These are phyloP conservation scores for Nesogale talazaci DNA, from an alignment of 2,113 vertebrate genomes.

Conservation along the genomic window DNA sequence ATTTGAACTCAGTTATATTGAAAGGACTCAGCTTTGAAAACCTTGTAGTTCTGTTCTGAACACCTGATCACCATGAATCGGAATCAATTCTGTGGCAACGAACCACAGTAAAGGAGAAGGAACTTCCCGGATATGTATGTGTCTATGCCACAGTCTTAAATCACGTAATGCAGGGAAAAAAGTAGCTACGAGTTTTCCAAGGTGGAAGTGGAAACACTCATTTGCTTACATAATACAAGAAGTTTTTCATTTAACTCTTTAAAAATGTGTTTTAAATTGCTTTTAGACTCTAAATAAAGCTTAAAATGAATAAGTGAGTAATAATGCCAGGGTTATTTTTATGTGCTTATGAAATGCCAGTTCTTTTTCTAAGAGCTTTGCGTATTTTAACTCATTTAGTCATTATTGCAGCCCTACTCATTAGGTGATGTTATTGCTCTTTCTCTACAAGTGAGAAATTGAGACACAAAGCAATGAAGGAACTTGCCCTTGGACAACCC, in stretches of 20 bases:
- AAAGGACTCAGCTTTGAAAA: background rate
- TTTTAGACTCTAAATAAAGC: background rate
- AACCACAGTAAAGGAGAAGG: background rate
- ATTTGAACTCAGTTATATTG: background rate
- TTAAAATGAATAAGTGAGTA: background rate
- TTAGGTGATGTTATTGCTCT: background rate
- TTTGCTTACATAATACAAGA: background rate
- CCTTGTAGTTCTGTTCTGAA: background rate
- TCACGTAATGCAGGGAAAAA: background rate
- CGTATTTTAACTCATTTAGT: background rate
- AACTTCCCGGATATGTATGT: background rate
- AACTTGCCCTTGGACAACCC: background rate
- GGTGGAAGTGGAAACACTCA: constrained; percentile 16
- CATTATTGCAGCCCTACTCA: background rate
- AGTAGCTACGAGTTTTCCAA: background rate
- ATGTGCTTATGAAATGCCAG: background rate
- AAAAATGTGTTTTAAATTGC: background rate
- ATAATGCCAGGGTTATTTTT: background rate
- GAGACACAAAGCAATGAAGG: background rate
- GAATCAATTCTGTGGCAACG: no score
- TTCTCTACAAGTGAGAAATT: background rate
- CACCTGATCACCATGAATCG: background rate
- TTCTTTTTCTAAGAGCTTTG: background rate
- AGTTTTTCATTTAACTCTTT: constrained; percentile 22
- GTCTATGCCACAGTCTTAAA: background rate